Evolutionary conservation across 2,888 invertebrate genomes (phyloP), one percentile per base, ranked within the genome.

Genomic region (Balanococcus diminutus): DNA sequence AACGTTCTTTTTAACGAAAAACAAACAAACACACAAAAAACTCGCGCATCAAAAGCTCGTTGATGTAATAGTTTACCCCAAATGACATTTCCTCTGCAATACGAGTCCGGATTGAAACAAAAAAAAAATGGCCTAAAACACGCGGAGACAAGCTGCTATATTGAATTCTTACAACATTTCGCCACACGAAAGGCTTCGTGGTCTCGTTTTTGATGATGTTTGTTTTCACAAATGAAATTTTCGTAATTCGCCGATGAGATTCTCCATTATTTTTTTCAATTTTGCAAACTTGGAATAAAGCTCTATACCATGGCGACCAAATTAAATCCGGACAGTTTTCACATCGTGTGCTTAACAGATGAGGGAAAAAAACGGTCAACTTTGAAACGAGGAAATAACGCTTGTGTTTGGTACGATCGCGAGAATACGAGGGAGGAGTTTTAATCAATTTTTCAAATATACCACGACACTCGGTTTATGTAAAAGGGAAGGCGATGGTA

Each of bases 371-470:
- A 56, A 56, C 56, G 56, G 56, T 56, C 56, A 56, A 22, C 14
- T n/a, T 56, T 9, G 8, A 56, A 56, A 56, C 56, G 25, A 67
- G 28, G 28, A 67, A 67, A 67, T 67, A 67, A 25, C 67, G 19
- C 25, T 16, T 22, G 22, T 61, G 11, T 61, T 25, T 22, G 22
- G 11, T 25, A 61, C 61, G 5, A 61, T 67, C 31, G 28, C 67
- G 28, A 28, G 36, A 36, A 8, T 56, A 56, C 11, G 11, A 22
- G 22, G 56, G 56, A 56, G 56, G 56, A 67, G 67, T 67, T 67
- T 67, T 67, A 67, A 67, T 67, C 67, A 67, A 67, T 67, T 67
- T 67, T 67, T 67, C 67, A 28, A 67, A 28, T 28, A 61, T 61
- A 11, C 16, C 28, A 16, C 67, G 25, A n/a, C 2, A 25, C 67